Evolutionary conservation across 2,113 vertebrate species (phyloP).

Genomic region (Brevimyrus niger): DNA sequence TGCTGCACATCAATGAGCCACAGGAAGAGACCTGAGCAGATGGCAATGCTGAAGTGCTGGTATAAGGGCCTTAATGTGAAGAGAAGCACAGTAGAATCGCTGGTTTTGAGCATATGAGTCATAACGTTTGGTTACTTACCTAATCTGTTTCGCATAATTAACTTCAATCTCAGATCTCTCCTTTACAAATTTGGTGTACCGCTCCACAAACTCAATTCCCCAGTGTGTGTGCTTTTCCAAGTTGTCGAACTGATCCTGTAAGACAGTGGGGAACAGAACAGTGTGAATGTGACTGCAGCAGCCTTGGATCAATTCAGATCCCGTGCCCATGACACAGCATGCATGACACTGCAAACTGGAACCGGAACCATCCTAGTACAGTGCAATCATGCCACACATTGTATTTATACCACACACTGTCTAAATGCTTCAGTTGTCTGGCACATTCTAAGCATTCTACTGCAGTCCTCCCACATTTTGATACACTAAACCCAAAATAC

Average conservation of each 20-base stretch:
- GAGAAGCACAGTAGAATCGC: neutral
- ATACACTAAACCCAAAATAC: neutral
- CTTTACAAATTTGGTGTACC: constrained; percentile 75
- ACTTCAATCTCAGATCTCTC: constrained; percentile 75
- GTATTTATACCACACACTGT: neutral
- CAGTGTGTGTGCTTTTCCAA: constrained; percentile 92
- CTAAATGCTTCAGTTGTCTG: no score
- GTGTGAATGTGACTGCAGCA: neutral
- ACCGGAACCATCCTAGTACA: neutral
- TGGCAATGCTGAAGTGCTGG: neutral
- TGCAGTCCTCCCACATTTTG: neutral
- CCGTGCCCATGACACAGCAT: neutral
- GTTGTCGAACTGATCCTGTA: constrained; percentile 96
- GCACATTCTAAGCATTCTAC: neutral
- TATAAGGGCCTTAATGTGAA: neutral
- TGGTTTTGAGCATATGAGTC: neutral
- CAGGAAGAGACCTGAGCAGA: neutral
- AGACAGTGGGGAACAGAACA: constrained; percentile 18
- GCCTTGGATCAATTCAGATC: neutral
- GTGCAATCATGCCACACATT: neutral
- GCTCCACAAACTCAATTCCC: constrained; percentile 76
- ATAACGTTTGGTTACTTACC: constrained; percentile 51
- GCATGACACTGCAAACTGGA: neutral
- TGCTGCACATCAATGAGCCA: neutral
- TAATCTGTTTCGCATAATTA: constrained; percentile 78